Conservation (phyloP, 2,888 invertebrate species). For the Sinodicranocentrus sp. region DNA sequence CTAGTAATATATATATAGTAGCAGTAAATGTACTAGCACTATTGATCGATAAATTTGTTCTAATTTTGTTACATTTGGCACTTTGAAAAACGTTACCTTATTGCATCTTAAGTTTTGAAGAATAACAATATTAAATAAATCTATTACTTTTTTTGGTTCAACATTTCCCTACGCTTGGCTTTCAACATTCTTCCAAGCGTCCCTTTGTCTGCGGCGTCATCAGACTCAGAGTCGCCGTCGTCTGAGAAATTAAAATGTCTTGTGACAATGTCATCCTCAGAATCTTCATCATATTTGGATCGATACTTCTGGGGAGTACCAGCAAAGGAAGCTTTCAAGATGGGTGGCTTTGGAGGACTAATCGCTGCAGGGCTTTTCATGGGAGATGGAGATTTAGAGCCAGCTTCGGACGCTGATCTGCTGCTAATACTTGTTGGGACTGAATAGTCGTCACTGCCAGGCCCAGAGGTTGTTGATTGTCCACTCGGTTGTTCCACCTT, state of each 20-base stretch:
- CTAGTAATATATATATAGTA: too few species aligned
- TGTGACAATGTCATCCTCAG: slow-evolving; percentile 64
- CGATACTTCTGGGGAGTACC: neutral
- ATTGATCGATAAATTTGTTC: too few species aligned
- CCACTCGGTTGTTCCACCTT: slow-evolving; percentile 81
- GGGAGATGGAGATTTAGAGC: slow-evolving; percentile 55
- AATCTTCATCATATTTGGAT: slow-evolving; percentile 65
- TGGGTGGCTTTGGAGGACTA: neutral
- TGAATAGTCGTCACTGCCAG: neutral
- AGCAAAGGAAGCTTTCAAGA: neutral
- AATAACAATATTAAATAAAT: too few species aligned
- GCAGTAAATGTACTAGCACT: too few species aligned
- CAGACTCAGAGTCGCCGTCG: slow-evolving; percentile 41
- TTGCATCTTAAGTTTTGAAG: too few species aligned
- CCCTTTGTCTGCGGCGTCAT: slow-evolving; percentile 61
- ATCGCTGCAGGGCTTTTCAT: slow-evolving; percentile 26
- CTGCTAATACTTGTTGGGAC: neutral
- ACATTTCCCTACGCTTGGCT: slow-evolving; percentile 70
- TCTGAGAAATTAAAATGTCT: slow-evolving; percentile 51
- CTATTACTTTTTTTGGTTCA: slow-evolving; percentile 65
- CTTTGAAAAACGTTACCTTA: too few species aligned
- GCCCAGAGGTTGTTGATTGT: slow-evolving; percentile 2
- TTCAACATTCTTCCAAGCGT: slow-evolving; percentile 73
- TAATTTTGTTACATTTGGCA: too few species aligned
- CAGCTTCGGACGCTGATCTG: slow-evolving; percentile 51